Percentiles rank a stretch among this genome's conserved stretches.
Evolutionary conservation across 2,113 vertebrate genomes (phyloP).

Genomic region (Gallinago jamesoni): DNA sequence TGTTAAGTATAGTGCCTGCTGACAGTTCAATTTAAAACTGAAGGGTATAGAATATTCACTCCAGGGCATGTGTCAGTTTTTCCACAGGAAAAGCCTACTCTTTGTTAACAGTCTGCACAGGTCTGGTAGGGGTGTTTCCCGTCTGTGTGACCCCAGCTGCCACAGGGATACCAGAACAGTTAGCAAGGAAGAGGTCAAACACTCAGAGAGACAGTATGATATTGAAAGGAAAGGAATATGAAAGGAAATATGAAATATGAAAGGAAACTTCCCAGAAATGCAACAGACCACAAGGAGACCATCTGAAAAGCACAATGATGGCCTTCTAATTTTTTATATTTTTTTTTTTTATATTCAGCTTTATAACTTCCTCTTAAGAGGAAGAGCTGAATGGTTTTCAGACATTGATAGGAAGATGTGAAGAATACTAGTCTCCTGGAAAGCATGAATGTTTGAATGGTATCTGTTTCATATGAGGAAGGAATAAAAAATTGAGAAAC

Average conservation of each 20-base stretch:
- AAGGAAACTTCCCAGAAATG: neutral
- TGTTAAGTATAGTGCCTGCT: slow-evolving; percentile 16
- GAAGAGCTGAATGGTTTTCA: neutral
- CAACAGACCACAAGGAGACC: neutral
- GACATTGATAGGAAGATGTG: neutral
- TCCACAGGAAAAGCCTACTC: slow-evolving; percentile 4
- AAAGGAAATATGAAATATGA: no score
- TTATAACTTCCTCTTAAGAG: neutral
- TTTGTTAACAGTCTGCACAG: neutral
- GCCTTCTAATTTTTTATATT: neutral
- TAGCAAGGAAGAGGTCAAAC: slow-evolving; percentile 34
- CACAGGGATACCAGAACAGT: neutral
- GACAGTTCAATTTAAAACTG: slow-evolving; percentile 40
- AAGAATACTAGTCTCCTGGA: neutral
- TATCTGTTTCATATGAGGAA: neutral
- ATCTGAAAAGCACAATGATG: neutral
- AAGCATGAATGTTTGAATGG: neutral
- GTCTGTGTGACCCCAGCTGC: neutral
- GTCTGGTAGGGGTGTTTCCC: neutral
- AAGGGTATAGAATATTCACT: slow-evolving; percentile 23
- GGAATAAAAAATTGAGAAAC: neutral
- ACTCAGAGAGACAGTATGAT: neutral
- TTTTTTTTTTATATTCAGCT: neutral
- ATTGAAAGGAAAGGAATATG: no score
- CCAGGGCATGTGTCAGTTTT: neutral